Percentiles rank a stretch among this genome's conserved stretches.
Conservation (phyloP, 2,888 invertebrate genomes). For the Ochropacha duplaris region DNA sequence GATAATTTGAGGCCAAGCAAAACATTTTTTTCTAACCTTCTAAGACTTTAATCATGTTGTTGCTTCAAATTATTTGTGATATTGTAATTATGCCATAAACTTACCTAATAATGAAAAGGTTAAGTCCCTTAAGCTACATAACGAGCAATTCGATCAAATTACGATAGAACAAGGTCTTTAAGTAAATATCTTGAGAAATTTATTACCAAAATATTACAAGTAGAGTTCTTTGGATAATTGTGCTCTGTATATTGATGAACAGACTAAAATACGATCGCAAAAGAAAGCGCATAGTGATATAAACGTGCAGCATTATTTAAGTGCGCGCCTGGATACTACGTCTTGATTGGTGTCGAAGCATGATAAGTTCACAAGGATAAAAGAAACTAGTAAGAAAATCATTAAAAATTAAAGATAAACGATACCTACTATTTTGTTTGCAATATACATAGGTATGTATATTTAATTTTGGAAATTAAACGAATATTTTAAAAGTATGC, state of each 20-base stretch:
- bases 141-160: no score
- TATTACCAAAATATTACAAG: not conserved
- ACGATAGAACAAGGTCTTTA: no score
- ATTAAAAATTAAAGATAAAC: no score
- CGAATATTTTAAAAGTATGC: not conserved
- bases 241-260: not conserved
- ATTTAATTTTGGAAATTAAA: not conserved
- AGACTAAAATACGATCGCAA: not conserved
- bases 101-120: no score
- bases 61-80: constrained; percentile 50
- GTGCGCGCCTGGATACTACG: not conserved
- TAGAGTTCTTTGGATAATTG: not conserved
- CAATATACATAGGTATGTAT: no score
- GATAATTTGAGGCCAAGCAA: constrained; percentile 54
- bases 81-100: no score
- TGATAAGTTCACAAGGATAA: not conserved
- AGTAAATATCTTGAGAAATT: no score
- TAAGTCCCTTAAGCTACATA: no score
- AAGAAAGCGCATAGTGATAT: not conserved
- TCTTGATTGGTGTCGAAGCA: not conserved
- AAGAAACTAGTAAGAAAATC: not conserved
- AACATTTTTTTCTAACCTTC: constrained; percentile 57
- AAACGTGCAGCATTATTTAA: not conserved
- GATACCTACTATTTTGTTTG: no score
- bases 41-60: constrained; percentile 49